Percentiles rank a stretch among this genome's conserved stretches.
Conservation (phyloP, 2,797 vertebrate genomes). For the Xenopus petersii region DNA sequence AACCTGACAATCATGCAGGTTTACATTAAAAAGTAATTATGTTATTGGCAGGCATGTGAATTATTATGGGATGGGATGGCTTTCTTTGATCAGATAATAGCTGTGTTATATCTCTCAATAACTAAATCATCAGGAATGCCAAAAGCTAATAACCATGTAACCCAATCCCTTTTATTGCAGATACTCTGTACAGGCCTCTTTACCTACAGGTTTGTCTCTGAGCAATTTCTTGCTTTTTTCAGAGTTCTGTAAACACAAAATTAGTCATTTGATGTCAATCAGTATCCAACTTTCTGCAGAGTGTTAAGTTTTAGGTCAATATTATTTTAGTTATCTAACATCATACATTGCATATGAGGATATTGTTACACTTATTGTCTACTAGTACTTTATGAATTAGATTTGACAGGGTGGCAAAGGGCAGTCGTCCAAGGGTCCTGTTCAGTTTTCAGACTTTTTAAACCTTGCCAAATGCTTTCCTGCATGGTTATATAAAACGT, state of each 20-base stretch:
- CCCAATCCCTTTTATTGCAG: not conserved
- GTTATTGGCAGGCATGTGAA: not conserved
- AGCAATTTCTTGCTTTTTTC: not conserved
- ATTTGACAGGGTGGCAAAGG: not conserved
- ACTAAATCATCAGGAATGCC: not conserved
- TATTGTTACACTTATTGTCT: not conserved
- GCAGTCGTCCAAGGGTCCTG: not conserved
- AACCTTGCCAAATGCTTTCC: not conserved
- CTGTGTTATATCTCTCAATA: not conserved
- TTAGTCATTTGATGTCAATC: not conserved
- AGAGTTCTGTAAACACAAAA: not conserved
- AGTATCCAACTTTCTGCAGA: not conserved
- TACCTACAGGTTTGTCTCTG: not conserved
- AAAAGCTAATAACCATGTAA: not conserved
- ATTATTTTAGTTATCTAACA: not conserved
- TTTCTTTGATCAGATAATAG: not conserved
- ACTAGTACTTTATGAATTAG: not conserved
- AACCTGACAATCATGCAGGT: not conserved
- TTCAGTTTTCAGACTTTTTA: not conserved
- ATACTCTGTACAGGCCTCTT: not conserved
- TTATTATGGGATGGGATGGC: not conserved
- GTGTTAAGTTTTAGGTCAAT: not conserved
- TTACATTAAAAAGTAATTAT: conserved; percentile 4
- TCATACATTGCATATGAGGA: not conserved
- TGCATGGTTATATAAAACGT: not conserved